phyloP scores from a whole-genome alignment of 2,797 vertebrate species.

The Melanotaenia maccullochi region DNA sequence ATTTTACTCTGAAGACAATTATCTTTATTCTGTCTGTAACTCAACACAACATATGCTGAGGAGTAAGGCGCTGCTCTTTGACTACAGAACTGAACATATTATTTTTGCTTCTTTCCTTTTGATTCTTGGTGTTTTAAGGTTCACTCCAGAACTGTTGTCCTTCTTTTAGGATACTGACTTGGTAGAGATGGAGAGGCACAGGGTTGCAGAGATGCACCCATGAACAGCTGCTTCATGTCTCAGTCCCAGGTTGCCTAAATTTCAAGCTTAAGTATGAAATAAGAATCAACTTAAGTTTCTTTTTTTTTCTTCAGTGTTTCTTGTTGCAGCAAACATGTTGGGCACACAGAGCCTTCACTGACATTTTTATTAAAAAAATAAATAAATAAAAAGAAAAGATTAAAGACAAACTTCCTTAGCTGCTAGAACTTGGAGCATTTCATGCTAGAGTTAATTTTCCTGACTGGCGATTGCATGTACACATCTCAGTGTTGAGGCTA shows the following conservation, averaged over 20 bases:
- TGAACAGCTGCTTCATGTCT: slow-evolving; percentile 1
- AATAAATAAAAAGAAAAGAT: not conserved
- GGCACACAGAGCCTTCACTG: not conserved
- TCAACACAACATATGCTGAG: not conserved
- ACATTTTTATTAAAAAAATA: not conserved
- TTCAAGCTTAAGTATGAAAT: not conserved
- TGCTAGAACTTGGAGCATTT: not conserved
- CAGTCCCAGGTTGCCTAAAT: not conserved
- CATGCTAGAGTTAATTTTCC: not conserved
- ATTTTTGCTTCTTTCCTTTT: not conserved
- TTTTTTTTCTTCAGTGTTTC: not conserved
- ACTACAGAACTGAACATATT: not conserved
- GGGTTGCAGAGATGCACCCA: not conserved
- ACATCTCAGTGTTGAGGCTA: not conserved
- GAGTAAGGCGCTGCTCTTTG: not conserved
- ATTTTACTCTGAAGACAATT: not conserved
- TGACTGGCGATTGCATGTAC: not conserved
- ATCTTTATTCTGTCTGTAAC: not conserved
- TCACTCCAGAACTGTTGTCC: not conserved
- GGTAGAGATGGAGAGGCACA: not conserved
- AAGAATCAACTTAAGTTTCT: too few relatives aligned
- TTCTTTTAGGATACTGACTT: not conserved
- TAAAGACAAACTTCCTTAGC: not conserved
- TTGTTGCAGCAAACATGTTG: not conserved
- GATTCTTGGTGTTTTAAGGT: not conserved